A percentile compares a stretch with the other conserved stretches of the same genome.
These are phyloP conservation scores for Lobophora halterata DNA, from an alignment of 2,888 invertebrate species.

Conservation along the genomic window DNA sequence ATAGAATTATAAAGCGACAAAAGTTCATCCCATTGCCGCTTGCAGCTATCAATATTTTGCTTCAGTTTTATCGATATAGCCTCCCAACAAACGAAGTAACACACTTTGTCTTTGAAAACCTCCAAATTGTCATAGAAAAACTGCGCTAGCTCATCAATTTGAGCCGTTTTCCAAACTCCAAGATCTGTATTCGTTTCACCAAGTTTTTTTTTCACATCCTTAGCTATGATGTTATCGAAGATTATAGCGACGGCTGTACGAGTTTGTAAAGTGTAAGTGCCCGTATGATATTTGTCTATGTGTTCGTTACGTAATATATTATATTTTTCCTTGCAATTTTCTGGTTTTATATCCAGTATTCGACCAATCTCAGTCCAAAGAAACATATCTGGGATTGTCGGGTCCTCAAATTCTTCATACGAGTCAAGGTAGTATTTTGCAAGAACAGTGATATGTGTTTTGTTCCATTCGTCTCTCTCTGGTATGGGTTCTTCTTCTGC, in stretches of 20 bases:
- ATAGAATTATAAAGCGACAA: slow-evolving; percentile 54
- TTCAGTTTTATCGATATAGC: slow-evolving; percentile 48
- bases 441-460: slow-evolving; percentile 57
- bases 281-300: slow-evolving; percentile 47
- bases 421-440: slow-evolving; percentile 69
- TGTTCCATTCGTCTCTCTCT: slow-evolving; percentile 50
- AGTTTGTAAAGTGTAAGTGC: slow-evolving; percentile 45
- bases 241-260: slow-evolving; percentile 58
- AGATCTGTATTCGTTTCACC: slow-evolving; percentile 25
- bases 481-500: slow-evolving; percentile 1
- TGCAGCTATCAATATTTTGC: slow-evolving; percentile 43
- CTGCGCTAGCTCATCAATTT: slow-evolving; percentile 56
- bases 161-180: slow-evolving; percentile 44
- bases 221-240: slow-evolving; percentile 62
- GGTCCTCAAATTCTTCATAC: slow-evolving; percentile 65
- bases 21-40: slow-evolving; percentile 58
- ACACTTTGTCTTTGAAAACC: slow-evolving; percentile 61
- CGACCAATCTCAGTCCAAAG: slow-evolving; percentile 70
- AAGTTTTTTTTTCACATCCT: slow-evolving; percentile 49
- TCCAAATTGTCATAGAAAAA: slow-evolving; percentile 61
- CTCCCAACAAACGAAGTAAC: slow-evolving; percentile 66
- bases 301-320: slow-evolving; percentile 50
- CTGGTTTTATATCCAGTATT: slow-evolving; percentile 56
- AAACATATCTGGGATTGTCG: slow-evolving; percentile 63
- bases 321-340: slow-evolving; percentile 54